Conservation (phyloP, 2,888 invertebrate genomes). For the Drosophila macrospina region DNA sequence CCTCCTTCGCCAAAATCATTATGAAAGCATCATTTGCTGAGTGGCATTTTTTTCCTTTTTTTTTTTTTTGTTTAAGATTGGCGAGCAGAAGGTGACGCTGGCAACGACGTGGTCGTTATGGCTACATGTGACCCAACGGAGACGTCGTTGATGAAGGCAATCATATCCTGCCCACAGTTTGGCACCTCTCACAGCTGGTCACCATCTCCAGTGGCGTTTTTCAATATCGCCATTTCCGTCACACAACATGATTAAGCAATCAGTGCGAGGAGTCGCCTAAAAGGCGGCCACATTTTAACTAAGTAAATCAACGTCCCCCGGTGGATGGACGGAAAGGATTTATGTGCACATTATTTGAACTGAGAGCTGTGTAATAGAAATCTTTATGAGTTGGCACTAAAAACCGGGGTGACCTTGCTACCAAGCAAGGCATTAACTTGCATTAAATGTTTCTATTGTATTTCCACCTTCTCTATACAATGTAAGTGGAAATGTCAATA, state of each 20-base stretch:
- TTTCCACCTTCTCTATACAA: slow-evolving; percentile 8
- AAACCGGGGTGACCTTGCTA: slow-evolving; percentile 36
- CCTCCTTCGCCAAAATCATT: slow-evolving; percentile 26
- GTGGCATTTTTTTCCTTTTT: slow-evolving; percentile 4
- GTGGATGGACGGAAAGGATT: slow-evolving; percentile 43
- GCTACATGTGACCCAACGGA: slow-evolving; percentile 51
- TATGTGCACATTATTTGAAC: slow-evolving; percentile 67
- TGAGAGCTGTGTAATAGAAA: slow-evolving; percentile 42
- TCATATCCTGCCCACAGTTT: slow-evolving; percentile 32
- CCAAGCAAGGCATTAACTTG: slow-evolving; percentile 56
- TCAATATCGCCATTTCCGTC: slow-evolving; percentile 76
- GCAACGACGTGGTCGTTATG: slow-evolving; percentile 27
- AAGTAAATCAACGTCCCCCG: slow-evolving; percentile 47
- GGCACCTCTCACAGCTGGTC: slow-evolving; percentile 28
- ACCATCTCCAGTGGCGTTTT: slow-evolving; percentile 71
- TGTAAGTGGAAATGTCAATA: slow-evolving; percentile 8
- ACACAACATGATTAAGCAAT: slow-evolving; percentile 78
- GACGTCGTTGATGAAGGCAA: slow-evolving; percentile 23
- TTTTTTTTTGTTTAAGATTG: background rate
- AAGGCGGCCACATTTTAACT: slow-evolving; percentile 65
- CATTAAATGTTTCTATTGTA: slow-evolving; percentile 40
- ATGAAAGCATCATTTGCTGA: slow-evolving; percentile 58
- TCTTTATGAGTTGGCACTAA: slow-evolving; percentile 69
- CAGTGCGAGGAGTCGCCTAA: slow-evolving; percentile 46
- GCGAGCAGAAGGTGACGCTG: slow-evolving; percentile 2